Percentiles rank a stretch among this genome's conserved stretches.
Evolutionary conservation across 2,113 vertebrate genomes (phyloP).

Genomic region (Etia nguti): DNA sequence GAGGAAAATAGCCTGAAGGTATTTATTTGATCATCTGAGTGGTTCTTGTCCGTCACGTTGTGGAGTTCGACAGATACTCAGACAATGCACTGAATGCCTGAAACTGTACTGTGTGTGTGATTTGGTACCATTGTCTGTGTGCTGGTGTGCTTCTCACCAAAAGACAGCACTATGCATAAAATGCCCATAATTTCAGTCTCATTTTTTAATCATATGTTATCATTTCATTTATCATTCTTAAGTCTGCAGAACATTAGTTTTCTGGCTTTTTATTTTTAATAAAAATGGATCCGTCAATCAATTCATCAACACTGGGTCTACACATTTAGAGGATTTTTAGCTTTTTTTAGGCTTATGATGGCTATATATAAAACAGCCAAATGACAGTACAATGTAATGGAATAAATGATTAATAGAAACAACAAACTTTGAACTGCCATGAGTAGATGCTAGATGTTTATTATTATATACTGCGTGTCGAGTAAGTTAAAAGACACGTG

Average conservation of each 20-base stretch:
- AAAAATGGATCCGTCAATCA: neutral
- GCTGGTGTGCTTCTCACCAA: neutral
- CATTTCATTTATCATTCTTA: neutral
- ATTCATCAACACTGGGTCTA: neutral
- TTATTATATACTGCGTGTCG: neutral
- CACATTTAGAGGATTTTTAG: neutral
- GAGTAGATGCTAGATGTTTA: neutral
- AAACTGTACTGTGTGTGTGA: neutral
- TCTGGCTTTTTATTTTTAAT: neutral
- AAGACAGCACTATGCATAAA: neutral
- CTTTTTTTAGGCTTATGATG: neutral
- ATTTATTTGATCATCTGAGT: constrained; percentile 62
- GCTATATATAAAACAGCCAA: neutral
- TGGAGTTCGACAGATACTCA: neutral
- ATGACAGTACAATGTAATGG: neutral
- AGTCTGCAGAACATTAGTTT: neutral
- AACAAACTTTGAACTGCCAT: neutral
- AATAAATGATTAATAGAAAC: neutral
- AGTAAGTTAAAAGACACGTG: neutral
- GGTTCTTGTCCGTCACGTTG: constrained; percentile 55
- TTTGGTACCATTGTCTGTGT: neutral
- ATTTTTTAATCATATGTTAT: neutral
- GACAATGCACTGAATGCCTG: neutral
- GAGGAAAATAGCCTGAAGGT: constrained; percentile 50
- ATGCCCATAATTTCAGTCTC: neutral